These are phyloP conservation scores for Planiliza haematocheilus DNA, from an alignment of 2,113 vertebrate species.

Conservation along the genomic window DNA sequence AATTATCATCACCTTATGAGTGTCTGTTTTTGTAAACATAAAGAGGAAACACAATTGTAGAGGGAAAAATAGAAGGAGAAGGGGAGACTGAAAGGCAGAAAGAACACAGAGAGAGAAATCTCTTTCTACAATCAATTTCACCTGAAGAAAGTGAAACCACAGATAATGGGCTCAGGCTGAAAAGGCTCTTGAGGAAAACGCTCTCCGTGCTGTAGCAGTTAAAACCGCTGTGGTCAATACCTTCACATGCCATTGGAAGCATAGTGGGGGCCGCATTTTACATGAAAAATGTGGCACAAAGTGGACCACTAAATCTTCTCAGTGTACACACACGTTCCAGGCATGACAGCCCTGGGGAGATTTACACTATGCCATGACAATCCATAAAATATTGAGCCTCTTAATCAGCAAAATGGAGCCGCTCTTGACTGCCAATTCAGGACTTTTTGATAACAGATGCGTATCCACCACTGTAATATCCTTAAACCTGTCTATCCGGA, in stretches of 20 bases:
- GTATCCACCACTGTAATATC: conserved; percentile 65
- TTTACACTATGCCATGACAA: conserved; percentile 74
- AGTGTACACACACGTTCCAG: conserved; percentile 64
- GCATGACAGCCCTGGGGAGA: conserved; percentile 60
- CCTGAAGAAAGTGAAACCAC: conserved; percentile 25
- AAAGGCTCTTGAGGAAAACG: conserved; percentile 27
- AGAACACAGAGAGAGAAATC: neutral
- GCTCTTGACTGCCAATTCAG: conserved; percentile 62
- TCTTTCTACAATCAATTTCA: conserved; percentile 17
- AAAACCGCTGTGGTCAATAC: conserved; percentile 42
- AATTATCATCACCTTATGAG: conserved; percentile 15
- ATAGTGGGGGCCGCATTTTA: conserved; percentile 59
- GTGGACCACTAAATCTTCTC: conserved; percentile 71
- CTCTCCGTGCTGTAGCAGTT: conserved; percentile 10
- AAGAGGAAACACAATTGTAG: neutral
- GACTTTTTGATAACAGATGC: conserved; percentile 69
- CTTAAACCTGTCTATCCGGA: conserved; percentile 62
- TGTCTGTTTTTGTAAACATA: conserved; percentile 21
- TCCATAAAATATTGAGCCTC: conserved; percentile 69
- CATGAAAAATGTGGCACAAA: conserved; percentile 72
- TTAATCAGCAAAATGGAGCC: conserved; percentile 76
- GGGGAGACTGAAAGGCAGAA: neutral
- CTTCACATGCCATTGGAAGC: conserved; percentile 39
- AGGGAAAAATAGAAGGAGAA: conserved; percentile 1
- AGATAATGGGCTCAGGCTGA: conserved; percentile 30